Evolutionary conservation across 2,888 invertebrate genomes (phyloP).

Genomic region (Synanthedon vespiformis): DNA sequence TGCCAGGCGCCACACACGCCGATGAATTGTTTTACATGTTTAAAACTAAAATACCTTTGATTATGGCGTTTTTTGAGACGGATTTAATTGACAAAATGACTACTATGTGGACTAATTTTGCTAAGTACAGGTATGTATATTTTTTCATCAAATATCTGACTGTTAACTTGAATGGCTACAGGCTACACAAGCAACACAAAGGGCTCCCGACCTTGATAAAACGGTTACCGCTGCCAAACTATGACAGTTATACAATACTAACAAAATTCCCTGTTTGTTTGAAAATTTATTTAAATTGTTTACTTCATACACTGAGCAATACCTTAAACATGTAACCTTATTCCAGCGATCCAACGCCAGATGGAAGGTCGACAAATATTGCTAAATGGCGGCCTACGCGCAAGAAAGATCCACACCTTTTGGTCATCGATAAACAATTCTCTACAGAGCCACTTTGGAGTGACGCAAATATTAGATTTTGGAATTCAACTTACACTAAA

Average conservation of each 20-base stretch:
- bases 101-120: constrained; percentile 55
- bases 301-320: too few relatives aligned
- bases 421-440: constrained; percentile 36
- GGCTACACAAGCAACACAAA: too few relatives aligned
- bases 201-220: too few relatives aligned
- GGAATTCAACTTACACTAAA: constrained; percentile 46
- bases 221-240: too few relatives aligned
- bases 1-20: constrained; percentile 54
- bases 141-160: neutral
- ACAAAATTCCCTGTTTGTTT: too few relatives aligned
- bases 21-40: constrained; percentile 61
- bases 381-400: constrained; percentile 33
- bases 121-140: constrained; percentile 37
- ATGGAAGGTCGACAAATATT: constrained; percentile 14
- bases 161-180: too few relatives aligned
- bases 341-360: constrained; percentile 43
- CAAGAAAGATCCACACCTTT: constrained; percentile 19
- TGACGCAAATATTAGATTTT: constrained; percentile 29
- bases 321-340: constrained; percentile 5
- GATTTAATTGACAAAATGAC: constrained; percentile 36
- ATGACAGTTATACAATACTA: too few relatives aligned
- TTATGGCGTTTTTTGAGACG: constrained; percentile 25
- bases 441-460: constrained; percentile 33
- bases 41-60: constrained; percentile 24
- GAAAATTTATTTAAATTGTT: too few relatives aligned